Base-by-base conservation (phyloP, 2,888 invertebrate genomes). In the Mystacides longicornis region DNA sequence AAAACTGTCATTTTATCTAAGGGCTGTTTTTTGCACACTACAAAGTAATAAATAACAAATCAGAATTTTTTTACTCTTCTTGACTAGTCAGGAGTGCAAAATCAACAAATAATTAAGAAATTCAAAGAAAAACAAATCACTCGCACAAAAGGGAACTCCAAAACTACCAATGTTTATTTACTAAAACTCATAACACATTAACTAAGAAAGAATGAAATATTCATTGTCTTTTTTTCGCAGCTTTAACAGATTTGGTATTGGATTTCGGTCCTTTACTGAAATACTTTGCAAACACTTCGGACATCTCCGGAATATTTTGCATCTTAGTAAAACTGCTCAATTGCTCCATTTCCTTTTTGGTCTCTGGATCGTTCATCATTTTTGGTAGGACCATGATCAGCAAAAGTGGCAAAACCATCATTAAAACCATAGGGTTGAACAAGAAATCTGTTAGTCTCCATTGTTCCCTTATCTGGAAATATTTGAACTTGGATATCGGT, bases 291-390 rank as follows among this genome's bases (percentile, higher is more conserved):
- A 99, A 81, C 78, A 95, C 84, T 73, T 99, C 98, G 0, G 95
- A 93, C 79, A 99, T 86, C 74, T 98, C 98, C 2, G 93, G 93
- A 83, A 97, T 86, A 62, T 93, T 93, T 61, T 86, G 85, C 74
- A 89, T 87, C 68, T 85, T 83, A 1, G 87, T 84, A 65, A 90
- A 77, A 68, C 85, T 89, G 67, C 89, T 86, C 49, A 91, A 80
- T 68, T 95, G 93, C 72, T 96, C 93, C 77, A 94, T 85, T 73
- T 94, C 93, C 73, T 94, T 94, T 68, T 95, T 92, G 2, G 97
- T 91, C 70, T 98, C 96, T 3, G 97, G 96, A 73, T 98, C 98
- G 67, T 93, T 96, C 87, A 98, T 91, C 83, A 97, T 86, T 71
- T 95, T 96, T 1, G 97, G 96, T 65, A 97, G 72, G 60, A 97